phyloP scores from a whole-genome alignment of 2,888 invertebrate genomes.

The Spicauda simplicius region DNA sequence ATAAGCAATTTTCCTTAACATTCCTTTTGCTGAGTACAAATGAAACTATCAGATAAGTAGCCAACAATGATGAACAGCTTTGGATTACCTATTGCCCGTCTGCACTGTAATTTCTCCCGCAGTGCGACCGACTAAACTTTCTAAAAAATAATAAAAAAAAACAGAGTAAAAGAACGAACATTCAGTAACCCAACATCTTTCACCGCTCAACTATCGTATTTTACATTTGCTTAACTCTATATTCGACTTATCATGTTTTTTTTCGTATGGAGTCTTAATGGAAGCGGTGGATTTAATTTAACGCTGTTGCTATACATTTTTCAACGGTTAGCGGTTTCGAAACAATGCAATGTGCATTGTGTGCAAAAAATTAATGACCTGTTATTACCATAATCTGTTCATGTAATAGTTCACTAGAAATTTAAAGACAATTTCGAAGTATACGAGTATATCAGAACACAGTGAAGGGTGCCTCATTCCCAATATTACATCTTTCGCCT shows the following conservation, averaged over 20 bases:
- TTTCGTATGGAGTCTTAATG: conserved; percentile 36
- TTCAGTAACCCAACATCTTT: conserved; percentile 78
- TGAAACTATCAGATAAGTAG: conserved; percentile 66
- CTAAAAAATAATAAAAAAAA: conserved; percentile 79
- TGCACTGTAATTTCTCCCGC: conserved; percentile 78
- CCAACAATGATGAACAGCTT: conserved; percentile 71
- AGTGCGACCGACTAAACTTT: conserved; percentile 79
- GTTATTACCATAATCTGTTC: conserved; percentile 28
- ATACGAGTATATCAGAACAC: conserved; percentile 27
- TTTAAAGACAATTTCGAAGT: conserved; percentile 30
- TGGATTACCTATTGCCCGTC: conserved; percentile 69
- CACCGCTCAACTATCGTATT: conserved; percentile 76
- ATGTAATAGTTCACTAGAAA: conserved; percentile 28
- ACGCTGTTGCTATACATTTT: conserved; percentile 12
- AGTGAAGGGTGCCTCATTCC: conserved; percentile 72
- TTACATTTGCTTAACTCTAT: conserved; percentile 50
- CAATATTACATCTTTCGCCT: conserved; percentile 74
- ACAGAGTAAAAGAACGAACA: conserved; percentile 77
- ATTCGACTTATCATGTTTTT: conserved; percentile 54
- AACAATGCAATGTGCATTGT: conserved; percentile 13
- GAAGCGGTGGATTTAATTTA: conserved; percentile 21
- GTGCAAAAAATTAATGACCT: conserved; percentile 24
- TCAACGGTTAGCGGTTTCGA: conserved; percentile 3
- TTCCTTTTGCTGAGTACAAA: conserved; percentile 37
- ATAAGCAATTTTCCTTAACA: conserved; percentile 31